Evolutionary conservation across 2,113 vertebrate species (phyloP), one percentile per base, ranked within the genome.

Genomic region (Crotalus horridus): DNA sequence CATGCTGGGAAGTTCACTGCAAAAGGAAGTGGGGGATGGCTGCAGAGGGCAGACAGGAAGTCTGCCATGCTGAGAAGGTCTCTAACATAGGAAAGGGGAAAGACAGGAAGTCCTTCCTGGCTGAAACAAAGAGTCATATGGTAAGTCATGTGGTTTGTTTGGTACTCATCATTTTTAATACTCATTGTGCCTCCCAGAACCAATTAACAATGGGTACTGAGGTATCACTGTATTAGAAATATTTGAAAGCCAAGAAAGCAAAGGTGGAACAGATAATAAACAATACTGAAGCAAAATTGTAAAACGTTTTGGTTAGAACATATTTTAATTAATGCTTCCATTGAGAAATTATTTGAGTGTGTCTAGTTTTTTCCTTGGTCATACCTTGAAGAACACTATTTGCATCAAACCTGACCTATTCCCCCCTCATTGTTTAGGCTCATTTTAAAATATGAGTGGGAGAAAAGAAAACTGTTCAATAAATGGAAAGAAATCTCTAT

Each of bases 401-500:
- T 87, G 33, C 17, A 64, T 69, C 88, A 46, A 21, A 91, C 43
- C 90, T 85, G 58, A 93, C 94, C 58, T 24, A 86, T 91, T 94
- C 94, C 89, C 89, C 48, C 33, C 90, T 81, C 88, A 91, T 81
- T 89, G 88, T 92, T 69, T 64, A 90, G 33, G 3, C 54, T 89
- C 59, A 29, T 55, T 90, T 90, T 93, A 95, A 95, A 90, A 74
- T 74, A 43, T 90, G 0, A 5, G 0, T 0, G 0, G 81, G 87
- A 13, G 81, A 29, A 88, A 39, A 93, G 54, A 39, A 0, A 39
- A 91, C 43, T 95, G 90, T 93, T 96, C 93, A 86, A 94, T 87
- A 85, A 92, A 94, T 93, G 93, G 91, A 95, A 1, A 94, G 61
- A 74, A 39, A 89, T 55, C n/a, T 94, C 24, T 64, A 5, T 91